Evolutionary conservation across 2,797 vertebrate genomes (phyloP).

Genomic region (Dipus sagitta): DNA sequence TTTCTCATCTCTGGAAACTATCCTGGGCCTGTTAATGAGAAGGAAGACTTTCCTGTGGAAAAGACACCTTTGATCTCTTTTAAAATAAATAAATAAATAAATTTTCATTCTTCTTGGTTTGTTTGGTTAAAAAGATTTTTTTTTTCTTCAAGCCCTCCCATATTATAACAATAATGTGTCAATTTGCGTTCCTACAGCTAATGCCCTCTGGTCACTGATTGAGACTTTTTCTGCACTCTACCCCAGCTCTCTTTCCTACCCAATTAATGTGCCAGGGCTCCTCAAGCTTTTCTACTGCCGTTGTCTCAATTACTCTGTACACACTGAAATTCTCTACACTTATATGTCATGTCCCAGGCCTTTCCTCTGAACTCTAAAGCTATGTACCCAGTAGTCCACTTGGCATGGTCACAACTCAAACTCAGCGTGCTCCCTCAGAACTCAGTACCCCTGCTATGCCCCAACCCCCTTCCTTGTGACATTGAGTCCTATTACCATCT

Average conservation of each 20-base stretch:
- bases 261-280: neutral
- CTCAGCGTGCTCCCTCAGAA: neutral
- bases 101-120: neutral
- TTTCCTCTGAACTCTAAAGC: neutral
- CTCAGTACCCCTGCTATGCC: neutral
- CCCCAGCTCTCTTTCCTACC: neutral
- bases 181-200: neutral
- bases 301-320: neutral
- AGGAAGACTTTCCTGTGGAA: constrained; percentile 87
- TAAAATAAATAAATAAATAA: too few species aligned
- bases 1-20: constrained; percentile 92
- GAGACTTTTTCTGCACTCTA: neutral
- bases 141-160: neutral
- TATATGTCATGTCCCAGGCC: neutral
- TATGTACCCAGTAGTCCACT: neutral
- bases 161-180: neutral
- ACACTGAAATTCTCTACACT: neutral
- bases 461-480: neutral
- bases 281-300: neutral
- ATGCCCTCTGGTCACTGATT: neutral
- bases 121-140: neutral
- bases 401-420: neutral
- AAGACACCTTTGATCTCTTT: constrained; percentile 87
- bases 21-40: constrained; percentile 92
- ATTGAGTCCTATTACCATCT: neutral